These are phyloP conservation scores for Diploptera punctata DNA, from an alignment of 2,888 invertebrate genomes.

Conservation along the genomic window DNA sequence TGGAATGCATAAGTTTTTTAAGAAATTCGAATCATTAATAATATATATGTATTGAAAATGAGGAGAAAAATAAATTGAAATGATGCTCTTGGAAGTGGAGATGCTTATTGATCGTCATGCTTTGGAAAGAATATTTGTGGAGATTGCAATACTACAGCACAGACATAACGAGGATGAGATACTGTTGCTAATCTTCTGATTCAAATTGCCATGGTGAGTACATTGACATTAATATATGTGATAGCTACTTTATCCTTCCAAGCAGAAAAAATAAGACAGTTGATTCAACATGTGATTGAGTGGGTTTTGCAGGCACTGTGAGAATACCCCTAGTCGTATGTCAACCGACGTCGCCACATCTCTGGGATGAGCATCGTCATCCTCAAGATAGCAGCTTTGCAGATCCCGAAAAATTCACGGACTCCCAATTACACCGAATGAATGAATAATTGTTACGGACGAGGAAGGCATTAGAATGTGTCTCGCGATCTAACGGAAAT, in stretches of 20 bases:
- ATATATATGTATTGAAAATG: too few relatives aligned
- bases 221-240: neutral
- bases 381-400: slow-evolving; percentile 22
- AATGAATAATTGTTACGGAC: too few relatives aligned
- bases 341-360: neutral
- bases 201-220: neutral
- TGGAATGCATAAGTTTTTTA: too few relatives aligned
- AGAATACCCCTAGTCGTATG: neutral
- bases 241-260: neutral
- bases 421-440: too few relatives aligned
- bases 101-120: too few relatives aligned
- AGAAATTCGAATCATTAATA: too few relatives aligned
- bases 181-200: neutral
- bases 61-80: too few relatives aligned
- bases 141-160: neutral
- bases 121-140: too few relatives aligned
- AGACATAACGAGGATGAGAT: neutral
- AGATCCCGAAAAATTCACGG: slow-evolving; percentile 8
- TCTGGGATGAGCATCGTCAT: neutral
- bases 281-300: slow-evolving; percentile 22
- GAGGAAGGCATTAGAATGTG: too few relatives aligned
- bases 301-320: slow-evolving; percentile 29
- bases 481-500: too few relatives aligned
- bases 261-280: neutral
- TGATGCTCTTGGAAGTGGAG: too few relatives aligned